phyloP scores from a whole-genome alignment of 2,888 invertebrate genomes.

The Cybosia mesomella region DNA sequence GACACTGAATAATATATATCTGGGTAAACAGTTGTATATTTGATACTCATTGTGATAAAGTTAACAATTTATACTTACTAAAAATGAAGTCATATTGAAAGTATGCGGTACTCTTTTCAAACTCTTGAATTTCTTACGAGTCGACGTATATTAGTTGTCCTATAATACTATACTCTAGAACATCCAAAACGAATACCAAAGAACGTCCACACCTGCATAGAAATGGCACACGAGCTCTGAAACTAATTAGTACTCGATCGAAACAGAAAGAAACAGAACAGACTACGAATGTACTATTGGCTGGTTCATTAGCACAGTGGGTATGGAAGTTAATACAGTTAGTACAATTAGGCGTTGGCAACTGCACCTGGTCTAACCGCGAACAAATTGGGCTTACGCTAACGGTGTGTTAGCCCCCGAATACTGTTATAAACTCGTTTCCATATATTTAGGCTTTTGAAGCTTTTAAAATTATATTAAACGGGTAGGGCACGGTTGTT shows the following conservation, averaged over 20 bases:
- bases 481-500: background rate
- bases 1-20: too few relatives aligned
- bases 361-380: slow-evolving; percentile 56
- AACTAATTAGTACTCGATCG: slow-evolving; percentile 16
- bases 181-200: background rate
- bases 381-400: slow-evolving; percentile 58
- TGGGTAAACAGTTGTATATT: too few relatives aligned
- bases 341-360: slow-evolving; percentile 55
- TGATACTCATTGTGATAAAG: too few relatives aligned
- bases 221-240: background rate
- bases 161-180: background rate
- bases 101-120: background rate
- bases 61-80: background rate
- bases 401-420: slow-evolving; percentile 39
- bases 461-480: slow-evolving; percentile 12
- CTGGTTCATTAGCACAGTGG: slow-evolving; percentile 49
- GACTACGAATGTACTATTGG: slow-evolving; percentile 22
- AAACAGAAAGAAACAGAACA: slow-evolving; percentile 17
- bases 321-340: slow-evolving; percentile 59
- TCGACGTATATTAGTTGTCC: background rate
- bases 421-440: slow-evolving; percentile 40
- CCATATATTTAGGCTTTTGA: slow-evolving; percentile 19
- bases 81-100: background rate
- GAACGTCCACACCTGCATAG: background rate
- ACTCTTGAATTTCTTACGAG: background rate